Base-by-base conservation (phyloP, 2,113 vertebrate species). In the Pollachius pollachius region DNA sequence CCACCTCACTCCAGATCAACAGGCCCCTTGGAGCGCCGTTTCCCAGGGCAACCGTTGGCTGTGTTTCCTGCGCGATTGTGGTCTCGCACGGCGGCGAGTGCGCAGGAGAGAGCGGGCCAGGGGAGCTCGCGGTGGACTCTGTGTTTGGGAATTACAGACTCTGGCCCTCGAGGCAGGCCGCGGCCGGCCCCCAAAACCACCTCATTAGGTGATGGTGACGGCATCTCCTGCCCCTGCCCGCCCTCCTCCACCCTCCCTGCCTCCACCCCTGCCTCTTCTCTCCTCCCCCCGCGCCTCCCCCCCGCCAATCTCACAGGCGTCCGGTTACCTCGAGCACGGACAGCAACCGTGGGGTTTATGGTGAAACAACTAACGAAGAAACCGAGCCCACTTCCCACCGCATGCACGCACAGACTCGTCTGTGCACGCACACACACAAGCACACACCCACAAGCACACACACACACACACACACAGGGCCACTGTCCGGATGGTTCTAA, bases 201-300 rank as follows among this genome's bases (percentile, higher is more conserved):
- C 82, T 87, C 81, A 83, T 91, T 91, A 91, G 80, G 67, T 81
- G 48, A 84, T 21, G 90, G 89, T 87, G 84, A 83, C 81, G 86
- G 81, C 82, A 86, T 85, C 83, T 86, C 77, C 75, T 72, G 82
- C 83, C 85, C 82, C 84, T 85, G 77, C 18, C 77, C 73, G 18
- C 18, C n/a, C 18, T 23, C 18, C 18, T 6, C n/a, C 11, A 59
- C 16, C 57, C 52, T 13, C 23, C 16, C 21, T 27, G 30, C 27
- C 12, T 63, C 30, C 69, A 52, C 84, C 77, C 66, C 86, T 80
- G 76, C 86, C 77, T 80, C 68, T 78, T 76, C 74, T 83, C 79
- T 81, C 87, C 84, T 85, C 79, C 37, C 37, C 37, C 9, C 9
- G 1, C 37, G 3, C 34, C 34, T 37, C 34, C 34, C 9, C 37